Evolutionary conservation across 2,113 vertebrate species (phyloP), one percentile per base, ranked within the genome.

Genomic region (Perca flavescens): DNA sequence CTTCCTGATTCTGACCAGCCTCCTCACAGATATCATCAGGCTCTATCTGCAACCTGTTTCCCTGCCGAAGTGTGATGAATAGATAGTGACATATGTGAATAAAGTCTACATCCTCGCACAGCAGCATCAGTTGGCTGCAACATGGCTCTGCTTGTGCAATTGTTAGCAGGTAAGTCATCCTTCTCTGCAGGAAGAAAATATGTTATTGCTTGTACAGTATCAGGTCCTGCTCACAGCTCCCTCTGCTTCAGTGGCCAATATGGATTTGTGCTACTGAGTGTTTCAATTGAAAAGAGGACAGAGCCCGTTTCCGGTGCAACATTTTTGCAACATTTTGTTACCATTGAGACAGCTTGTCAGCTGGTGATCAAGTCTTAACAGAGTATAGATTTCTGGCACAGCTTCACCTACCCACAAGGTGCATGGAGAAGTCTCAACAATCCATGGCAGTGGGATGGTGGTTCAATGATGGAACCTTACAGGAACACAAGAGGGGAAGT

Each of bases 251-350:
- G 47, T 19, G 61, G 25, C 25, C 56, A 62, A 79, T 70, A 68
- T 67, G 74, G 68, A 83, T 74, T 71, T n/a, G 57, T 58, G 47
- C 28, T 65, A 66, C 13, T 72, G 25, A 6, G 36, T 79, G 36
- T 78, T 56, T 43, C 40, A 43, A 43, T 43, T 43, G 40, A 43
- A 43, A 43, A 43, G 9, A 43, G 40, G 40, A 43, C 62, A 53
- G 54, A 66, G 58, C 14, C 2, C n/a, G 7, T 17, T 7, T 50
- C 16, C 9, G 9, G 40, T 43, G 9, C 40, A 43, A 43, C 40
- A 43, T 43, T 43, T 43, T 43, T 43, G 9, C 9, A 43, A 43
- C 40, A 43, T 40, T 40, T 40, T 40, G 36, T 40, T 40, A 40
- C 8, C 36, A 40, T 10, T 40, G 36, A 40, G 34, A 34, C 34